phyloP scores from a whole-genome alignment of 2,113 vertebrate genomes.

The Hypomesus transpacificus region DNA sequence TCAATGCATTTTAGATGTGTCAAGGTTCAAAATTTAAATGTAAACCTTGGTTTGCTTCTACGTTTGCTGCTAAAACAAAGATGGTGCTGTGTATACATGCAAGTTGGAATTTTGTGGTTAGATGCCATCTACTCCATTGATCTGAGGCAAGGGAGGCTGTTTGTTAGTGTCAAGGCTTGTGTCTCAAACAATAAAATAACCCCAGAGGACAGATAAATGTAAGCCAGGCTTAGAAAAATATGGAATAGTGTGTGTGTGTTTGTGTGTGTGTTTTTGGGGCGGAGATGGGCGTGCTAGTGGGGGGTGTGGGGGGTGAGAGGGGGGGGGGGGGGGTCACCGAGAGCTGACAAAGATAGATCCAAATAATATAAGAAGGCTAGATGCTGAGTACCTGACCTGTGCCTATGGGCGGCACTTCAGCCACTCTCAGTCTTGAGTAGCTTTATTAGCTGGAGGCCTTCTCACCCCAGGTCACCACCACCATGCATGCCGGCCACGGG shows the following conservation, averaged over 20 bases:
- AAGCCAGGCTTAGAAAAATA: too few species aligned
- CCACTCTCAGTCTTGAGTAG: neutral
- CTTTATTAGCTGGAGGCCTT: neutral
- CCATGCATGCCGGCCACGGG: neutral
- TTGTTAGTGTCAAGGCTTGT: too few species aligned
- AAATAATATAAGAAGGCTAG: neutral
- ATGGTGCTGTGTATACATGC: neutral
- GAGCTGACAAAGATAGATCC: neutral
- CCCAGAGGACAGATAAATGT: too few species aligned
- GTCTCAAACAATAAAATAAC: too few species aligned
- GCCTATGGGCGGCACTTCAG: neutral
- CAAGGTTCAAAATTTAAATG: neutral
- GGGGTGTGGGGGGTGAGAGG: neutral
- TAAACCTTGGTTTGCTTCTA: neutral
- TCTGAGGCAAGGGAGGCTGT: too few species aligned
- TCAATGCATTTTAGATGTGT: neutral
- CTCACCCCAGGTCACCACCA: neutral
- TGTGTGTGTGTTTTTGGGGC: too few species aligned
- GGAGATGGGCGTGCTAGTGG: too few species aligned
- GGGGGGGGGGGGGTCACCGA: neutral
- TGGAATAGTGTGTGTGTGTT: too few species aligned
- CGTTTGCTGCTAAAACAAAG: neutral
- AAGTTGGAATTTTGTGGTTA: neutral
- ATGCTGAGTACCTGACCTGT: neutral
- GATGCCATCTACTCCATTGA: neutral